Conservation (phyloP, 2,113 vertebrate species). For the Malurus alboscapulatus region DNA sequence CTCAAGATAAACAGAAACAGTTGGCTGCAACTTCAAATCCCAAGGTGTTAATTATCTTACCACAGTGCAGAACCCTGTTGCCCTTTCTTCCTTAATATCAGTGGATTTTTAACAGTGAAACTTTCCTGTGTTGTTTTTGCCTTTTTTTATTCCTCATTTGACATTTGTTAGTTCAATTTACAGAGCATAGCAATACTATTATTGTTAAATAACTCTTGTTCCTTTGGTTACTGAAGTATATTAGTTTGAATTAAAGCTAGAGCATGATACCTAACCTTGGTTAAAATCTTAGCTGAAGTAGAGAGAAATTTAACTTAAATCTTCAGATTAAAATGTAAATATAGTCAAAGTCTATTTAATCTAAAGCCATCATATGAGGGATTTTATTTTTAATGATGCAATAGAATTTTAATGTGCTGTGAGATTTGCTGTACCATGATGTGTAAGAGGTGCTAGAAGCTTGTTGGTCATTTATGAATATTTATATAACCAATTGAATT, state of each 20-base stretch:
- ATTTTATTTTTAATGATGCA: neutral
- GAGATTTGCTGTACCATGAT: neutral
- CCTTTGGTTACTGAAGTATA: constrained; percentile 48
- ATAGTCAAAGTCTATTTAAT: neutral
- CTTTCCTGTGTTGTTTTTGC: neutral
- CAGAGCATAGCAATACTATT: neutral
- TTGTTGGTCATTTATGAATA: neutral
- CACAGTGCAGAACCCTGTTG: neutral
- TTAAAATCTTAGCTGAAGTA: neutral
- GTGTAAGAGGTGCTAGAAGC: neutral
- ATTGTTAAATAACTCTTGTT: neutral
- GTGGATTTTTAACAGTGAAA: neutral
- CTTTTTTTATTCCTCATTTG: neutral
- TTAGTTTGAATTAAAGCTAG: neutral
- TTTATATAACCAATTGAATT: neutral
- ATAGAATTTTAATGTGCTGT: neutral
- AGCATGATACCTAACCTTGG: neutral
- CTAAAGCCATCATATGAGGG: neutral
- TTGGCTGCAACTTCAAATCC: neutral
- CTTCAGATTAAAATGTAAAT: neutral
- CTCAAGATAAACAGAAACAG: neutral
- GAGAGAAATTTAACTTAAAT: neutral
- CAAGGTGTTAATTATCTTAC: neutral
- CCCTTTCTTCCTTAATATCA: neutral
- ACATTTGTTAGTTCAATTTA: constrained; percentile 8